These are phyloP conservation scores for Sitta europaea DNA, from an alignment of 2,113 vertebrate species.

Conservation along the genomic window DNA sequence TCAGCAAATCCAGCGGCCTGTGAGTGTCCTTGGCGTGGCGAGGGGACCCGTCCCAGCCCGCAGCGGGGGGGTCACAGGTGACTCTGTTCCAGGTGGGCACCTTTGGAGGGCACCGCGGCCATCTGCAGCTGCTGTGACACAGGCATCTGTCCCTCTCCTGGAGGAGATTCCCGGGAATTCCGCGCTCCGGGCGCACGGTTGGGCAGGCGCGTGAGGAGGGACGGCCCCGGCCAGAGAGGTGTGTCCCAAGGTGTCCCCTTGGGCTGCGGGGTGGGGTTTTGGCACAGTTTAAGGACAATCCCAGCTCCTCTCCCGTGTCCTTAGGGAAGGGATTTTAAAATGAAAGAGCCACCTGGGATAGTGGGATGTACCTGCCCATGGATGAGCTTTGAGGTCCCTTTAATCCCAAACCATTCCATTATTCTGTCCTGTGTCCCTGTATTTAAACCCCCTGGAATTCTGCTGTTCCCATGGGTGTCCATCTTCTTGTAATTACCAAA, in stretches of 20 bases:
- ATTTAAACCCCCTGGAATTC: not conserved
- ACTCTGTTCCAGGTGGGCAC: not conserved
- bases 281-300: too few relatives aligned
- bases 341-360: not conserved
- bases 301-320: fast-evolving
- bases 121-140: not conserved
- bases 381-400: not conserved
- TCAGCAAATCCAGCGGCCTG: not conserved
- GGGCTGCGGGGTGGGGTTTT: fast-evolving
- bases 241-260: not conserved
- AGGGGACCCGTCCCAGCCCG: fast-evolving
- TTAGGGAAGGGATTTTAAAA: not conserved
- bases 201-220: not conserved
- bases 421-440: not conserved
- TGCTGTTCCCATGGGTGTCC: fast-evolving
- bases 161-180: not conserved
- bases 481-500: not conserved
- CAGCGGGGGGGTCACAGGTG: not conserved
- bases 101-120: not conserved
- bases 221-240: not conserved
- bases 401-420: not conserved
- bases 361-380: not conserved
- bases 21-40: not conserved
- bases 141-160: not conserved
- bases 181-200: not conserved